Base-by-base conservation (phyloP, 2,113 vertebrate species). In the Rhagologus leucostigma region DNA sequence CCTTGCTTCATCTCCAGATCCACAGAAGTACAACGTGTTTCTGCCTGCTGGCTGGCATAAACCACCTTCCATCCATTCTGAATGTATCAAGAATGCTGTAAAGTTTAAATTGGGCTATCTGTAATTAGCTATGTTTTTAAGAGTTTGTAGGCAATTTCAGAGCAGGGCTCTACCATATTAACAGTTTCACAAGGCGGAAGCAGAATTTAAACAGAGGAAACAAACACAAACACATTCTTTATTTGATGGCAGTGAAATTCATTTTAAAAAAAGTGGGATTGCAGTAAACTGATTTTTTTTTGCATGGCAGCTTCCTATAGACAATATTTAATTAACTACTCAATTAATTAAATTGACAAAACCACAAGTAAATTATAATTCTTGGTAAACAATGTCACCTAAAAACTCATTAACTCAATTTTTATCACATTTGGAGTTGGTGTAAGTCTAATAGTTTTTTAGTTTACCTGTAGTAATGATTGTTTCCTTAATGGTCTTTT, bases 101-200 rank as follows among this genome's bases (percentile, higher is more conserved):
- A 98, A 98, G 68, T 97, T 98, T 98, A 97, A 98, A 98, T 98
- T 97, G 96, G 95, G 67, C 90, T 96, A 95, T 97, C 96, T 96
- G 96, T 97, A 98, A 98, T 98, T 98, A 98, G 89, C 91, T 92
- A 50, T 82, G 94, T 91, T 97, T 95, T 98, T 98, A 98, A 98
- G 97, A 96, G 97, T 97, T 97, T 98, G 96, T 79, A 97, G 97
- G 97, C 97, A 97, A 97, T 97, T 97, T 98, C 69, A 96, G 93
- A 24, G 18, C 90, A 89, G 75, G 19, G 42, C 55, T 93, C 62
- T 81, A 96, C 92, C 95, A 75, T 95, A 97, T 98, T 98, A 98
- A 97, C 79, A 33, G 60, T 96, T 98, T 98, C 98, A 98, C 97
- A 97, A 97, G 97, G 96, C 98, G 97, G 96, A 98, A 97, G 95